These are phyloP conservation scores for Oreochromis niloticus DNA, from an alignment of 2,113 vertebrate species.

Conservation along the genomic window DNA sequence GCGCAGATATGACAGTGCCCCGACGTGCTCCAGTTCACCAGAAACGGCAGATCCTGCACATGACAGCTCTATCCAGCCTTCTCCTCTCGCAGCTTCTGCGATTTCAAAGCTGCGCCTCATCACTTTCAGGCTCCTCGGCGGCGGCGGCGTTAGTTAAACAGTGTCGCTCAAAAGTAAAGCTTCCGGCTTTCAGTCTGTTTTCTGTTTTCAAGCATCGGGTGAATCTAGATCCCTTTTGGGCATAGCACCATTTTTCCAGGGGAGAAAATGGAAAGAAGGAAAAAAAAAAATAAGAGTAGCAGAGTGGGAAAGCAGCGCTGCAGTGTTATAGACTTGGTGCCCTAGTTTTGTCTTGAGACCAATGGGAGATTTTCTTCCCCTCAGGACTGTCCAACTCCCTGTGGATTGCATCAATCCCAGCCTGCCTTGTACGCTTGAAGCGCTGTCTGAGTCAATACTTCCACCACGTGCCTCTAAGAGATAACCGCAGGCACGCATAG, in stretches of 20 bases:
- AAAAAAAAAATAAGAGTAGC: background rate
- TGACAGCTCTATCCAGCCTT: slow-evolving; percentile 30
- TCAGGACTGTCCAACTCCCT: slow-evolving; percentile 47
- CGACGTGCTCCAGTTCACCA: background rate
- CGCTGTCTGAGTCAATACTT: slow-evolving; percentile 45
- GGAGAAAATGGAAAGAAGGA: background rate
- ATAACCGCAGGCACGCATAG: slow-evolving; percentile 24
- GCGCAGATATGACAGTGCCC: background rate
- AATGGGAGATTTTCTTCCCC: slow-evolving; percentile 38
- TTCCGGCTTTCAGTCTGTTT: slow-evolving; percentile 4
- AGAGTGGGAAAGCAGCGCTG: slow-evolving; percentile 16
- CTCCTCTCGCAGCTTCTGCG: background rate
- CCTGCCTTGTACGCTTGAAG: slow-evolving; percentile 29
- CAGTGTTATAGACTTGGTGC: slow-evolving; percentile 26
- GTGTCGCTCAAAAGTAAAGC: slow-evolving; percentile 21
- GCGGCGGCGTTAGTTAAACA: slow-evolving; percentile 27
- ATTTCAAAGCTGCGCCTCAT: background rate
- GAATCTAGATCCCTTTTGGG: slow-evolving; percentile 34
- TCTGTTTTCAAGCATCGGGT: slow-evolving; percentile 16
- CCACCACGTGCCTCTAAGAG: slow-evolving; percentile 42
- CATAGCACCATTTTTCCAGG: slow-evolving; percentile 3
- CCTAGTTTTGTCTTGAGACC: slow-evolving; percentile 58
- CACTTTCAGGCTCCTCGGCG: background rate
- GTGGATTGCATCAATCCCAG: slow-evolving; percentile 56
- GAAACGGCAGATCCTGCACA: background rate